Evolutionary conservation across 2,888 invertebrate genomes (phyloP).

Genomic region (Atrina japonica): DNA sequence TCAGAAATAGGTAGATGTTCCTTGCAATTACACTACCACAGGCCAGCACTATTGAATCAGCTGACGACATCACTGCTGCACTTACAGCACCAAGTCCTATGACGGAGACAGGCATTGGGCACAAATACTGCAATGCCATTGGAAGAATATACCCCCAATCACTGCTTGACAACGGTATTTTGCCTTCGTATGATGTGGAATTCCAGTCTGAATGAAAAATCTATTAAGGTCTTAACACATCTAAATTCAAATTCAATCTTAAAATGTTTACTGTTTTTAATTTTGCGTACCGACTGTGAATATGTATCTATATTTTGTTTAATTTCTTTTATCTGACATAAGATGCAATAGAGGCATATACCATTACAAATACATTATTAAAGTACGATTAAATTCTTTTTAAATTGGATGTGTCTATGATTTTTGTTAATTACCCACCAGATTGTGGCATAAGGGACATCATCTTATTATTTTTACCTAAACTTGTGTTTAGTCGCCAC

Average conservation of each 20-base stretch:
- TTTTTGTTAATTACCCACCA: too few relatives aligned
- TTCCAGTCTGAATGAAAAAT: slow-evolving; percentile 50
- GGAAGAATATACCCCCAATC: slow-evolving; percentile 45
- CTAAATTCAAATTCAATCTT: neutral
- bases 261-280: neutral
- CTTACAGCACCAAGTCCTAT: slow-evolving; percentile 55
- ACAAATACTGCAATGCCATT: slow-evolving; percentile 52
- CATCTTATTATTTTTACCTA: too few relatives aligned
- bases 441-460: too few relatives aligned
- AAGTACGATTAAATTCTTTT: neutral
- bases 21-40: slow-evolving; percentile 48
- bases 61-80: slow-evolving; percentile 60
- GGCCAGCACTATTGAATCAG: slow-evolving; percentile 53
- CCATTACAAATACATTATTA: neutral
- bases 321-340: neutral
- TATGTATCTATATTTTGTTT: too few relatives aligned
- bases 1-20: slow-evolving; percentile 48
- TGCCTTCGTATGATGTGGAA: slow-evolving; percentile 42
- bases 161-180: slow-evolving; percentile 26
- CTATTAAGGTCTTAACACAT: neutral
- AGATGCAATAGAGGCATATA: neutral
- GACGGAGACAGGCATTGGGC: slow-evolving; percentile 51
- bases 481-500: too few relatives aligned
- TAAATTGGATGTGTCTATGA: too few relatives aligned
- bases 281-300: too few relatives aligned